These are phyloP conservation scores for Menidia menidia DNA, from an alignment of 2,797 vertebrate species.

Conservation along the genomic window DNA sequence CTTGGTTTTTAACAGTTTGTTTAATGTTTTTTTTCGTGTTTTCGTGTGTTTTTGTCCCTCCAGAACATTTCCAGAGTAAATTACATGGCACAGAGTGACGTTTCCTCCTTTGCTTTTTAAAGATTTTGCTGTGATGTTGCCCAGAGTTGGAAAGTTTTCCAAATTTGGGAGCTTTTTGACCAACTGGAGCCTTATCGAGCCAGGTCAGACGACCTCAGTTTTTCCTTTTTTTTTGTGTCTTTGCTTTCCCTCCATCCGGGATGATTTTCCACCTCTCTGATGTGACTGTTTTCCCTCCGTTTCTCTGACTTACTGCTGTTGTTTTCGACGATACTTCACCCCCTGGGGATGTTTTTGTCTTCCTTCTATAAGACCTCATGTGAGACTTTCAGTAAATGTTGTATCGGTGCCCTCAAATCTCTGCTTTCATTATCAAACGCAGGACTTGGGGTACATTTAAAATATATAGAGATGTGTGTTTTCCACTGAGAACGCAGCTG, in stretches of 20 bases:
- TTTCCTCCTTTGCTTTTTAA: constrained; percentile 21
- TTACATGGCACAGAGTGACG: constrained; percentile 5
- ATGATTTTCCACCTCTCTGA: constrained; percentile 15
- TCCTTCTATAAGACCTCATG: neutral
- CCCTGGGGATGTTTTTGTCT: too few species aligned
- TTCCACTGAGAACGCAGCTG: constrained; percentile 7
- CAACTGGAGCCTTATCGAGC: constrained; percentile 77
- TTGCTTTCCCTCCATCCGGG: constrained; percentile 23
- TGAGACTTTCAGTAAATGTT: neutral
- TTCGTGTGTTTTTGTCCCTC: constrained; percentile 18
- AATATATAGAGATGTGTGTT: neutral
- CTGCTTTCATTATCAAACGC: neutral
- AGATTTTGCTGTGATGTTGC: constrained; percentile 45
- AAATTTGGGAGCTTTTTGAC: constrained; percentile 24
- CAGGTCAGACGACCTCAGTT: constrained; percentile 77
- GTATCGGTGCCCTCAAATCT: too few species aligned
- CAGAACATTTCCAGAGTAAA: constrained; percentile 8
- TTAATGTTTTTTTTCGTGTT: constrained; percentile 4
- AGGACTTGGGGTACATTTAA: neutral
- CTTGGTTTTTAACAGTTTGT: constrained; percentile 7
- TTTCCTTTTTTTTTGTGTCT: constrained; percentile 25
- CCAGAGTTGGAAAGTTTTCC: constrained; percentile 39
- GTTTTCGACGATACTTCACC: constrained; percentile 22
- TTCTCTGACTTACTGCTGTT: constrained; percentile 48
- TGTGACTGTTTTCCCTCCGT: too few species aligned